phyloP scores from a whole-genome alignment of 1,140 invertebrate species.

The Hylyphantes graminicola region DNA sequence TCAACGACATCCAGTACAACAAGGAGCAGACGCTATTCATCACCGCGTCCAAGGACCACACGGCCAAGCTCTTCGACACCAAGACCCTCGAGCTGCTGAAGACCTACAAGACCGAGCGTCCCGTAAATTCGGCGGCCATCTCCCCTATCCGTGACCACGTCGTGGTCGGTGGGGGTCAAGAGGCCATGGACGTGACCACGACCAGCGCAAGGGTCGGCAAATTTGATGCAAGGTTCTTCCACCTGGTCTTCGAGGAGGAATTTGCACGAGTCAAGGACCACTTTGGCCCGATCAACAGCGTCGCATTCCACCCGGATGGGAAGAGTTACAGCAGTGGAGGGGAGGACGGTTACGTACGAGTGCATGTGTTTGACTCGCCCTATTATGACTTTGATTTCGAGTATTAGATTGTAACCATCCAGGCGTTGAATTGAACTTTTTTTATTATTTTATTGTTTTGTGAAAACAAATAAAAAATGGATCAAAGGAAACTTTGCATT shows the following conservation, averaged over 20 bases:
- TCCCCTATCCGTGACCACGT: constrained; percentile 94
- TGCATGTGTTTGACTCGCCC: constrained; percentile 94
- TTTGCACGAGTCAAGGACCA: constrained; percentile 98
- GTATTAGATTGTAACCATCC: constrained; percentile 72
- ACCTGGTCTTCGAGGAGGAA: constrained; percentile 99
- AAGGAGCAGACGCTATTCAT: constrained; percentile 96
- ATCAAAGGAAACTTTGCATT: too few relatives aligned
- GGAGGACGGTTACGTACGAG: constrained; percentile 97
- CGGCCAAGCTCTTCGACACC: constrained; percentile 93
- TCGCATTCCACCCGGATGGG: constrained; percentile 98
- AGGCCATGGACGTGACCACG: constrained; percentile 98
- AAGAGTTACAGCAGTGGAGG: constrained; percentile 96
- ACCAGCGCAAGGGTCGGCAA: constrained; percentile 95
- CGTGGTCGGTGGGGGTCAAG: constrained; percentile 95
- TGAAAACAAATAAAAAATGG: too few relatives aligned
- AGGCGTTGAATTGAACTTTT: too few relatives aligned
- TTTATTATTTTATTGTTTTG: too few relatives aligned
- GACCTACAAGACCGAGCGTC: constrained; percentile 95
- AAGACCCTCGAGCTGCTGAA: constrained; percentile 87
- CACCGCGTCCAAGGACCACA: constrained; percentile 93
- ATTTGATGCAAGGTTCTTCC: constrained; percentile 98
- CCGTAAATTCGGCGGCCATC: constrained; percentile 95
- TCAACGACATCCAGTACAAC: constrained; percentile 96
- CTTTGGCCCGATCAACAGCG: constrained; percentile 99
- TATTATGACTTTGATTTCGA: constrained; percentile 99